Percentiles rank a stretch among this genome's conserved stretches.
Conservation (phyloP, 2,888 invertebrate species). For the Drosophila paranaensis region DNA sequence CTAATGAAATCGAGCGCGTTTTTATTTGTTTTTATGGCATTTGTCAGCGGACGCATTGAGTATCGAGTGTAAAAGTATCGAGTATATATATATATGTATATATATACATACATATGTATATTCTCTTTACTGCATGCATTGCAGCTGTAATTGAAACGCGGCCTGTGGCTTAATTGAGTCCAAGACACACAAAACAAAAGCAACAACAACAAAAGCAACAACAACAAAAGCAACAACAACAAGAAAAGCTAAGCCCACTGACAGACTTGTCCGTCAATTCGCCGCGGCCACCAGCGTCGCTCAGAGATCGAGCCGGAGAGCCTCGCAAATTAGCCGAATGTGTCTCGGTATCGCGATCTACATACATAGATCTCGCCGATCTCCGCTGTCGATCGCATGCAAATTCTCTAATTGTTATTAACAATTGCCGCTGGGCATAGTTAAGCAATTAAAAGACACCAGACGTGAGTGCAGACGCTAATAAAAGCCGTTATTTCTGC, state of each 20-base stretch:
- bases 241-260: slow-evolving; percentile 10
- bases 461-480: slow-evolving; percentile 45
- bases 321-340: slow-evolving; percentile 68
- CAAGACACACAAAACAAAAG: slow-evolving; percentile 28
- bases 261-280: slow-evolving; percentile 51
- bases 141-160: slow-evolving; percentile 64
- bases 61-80: slow-evolving; percentile 17
- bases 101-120: background rate
- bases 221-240: background rate
- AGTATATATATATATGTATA: background rate
- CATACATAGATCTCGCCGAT: slow-evolving; percentile 28
- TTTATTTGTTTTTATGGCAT: slow-evolving; percentile 76
- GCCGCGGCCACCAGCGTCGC: slow-evolving; percentile 61
- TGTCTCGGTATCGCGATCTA: slow-evolving; percentile 39
- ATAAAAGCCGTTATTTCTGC: slow-evolving; percentile 22
- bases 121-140: slow-evolving; percentile 13
- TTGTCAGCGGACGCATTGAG: slow-evolving; percentile 50
- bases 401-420: slow-evolving; percentile 76
- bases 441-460: slow-evolving; percentile 76
- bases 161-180: slow-evolving; percentile 70
- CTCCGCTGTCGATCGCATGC: slow-evolving; percentile 49
- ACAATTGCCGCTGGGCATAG: slow-evolving; percentile 75
- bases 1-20: slow-evolving; percentile 75
- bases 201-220: background rate
- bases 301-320: slow-evolving; percentile 56